These are phyloP conservation scores for Osmerus eperlanus DNA, from an alignment of 2,113 vertebrate genomes.

Conservation along the genomic window DNA sequence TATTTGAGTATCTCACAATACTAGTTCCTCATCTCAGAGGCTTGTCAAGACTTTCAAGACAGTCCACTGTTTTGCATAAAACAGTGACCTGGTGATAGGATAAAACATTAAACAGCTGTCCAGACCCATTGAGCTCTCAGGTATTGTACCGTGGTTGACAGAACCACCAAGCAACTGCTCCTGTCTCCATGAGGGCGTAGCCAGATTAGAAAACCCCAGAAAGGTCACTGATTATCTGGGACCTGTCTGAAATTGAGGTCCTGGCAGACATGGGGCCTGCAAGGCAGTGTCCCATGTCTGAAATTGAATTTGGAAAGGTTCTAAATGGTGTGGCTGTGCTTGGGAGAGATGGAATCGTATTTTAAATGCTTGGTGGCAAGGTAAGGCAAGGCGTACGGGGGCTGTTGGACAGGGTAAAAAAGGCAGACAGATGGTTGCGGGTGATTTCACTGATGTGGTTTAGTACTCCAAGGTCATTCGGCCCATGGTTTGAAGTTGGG, in stretches of 20 bases:
- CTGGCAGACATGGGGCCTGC: slow-evolving; percentile 4
- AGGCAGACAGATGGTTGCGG: slow-evolving; percentile 24
- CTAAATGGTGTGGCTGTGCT: slow-evolving; percentile 3
- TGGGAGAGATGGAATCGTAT: slow-evolving; percentile 22
- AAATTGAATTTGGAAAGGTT: slow-evolving; percentile 25
- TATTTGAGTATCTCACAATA: too few species aligned
- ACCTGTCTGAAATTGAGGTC: slow-evolving; percentile 27
- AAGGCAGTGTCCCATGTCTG: slow-evolving; percentile 18
- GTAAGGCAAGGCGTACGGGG: slow-evolving; percentile 2
- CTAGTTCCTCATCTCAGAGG: too few species aligned
- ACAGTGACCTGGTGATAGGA: background rate
- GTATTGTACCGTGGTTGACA: background rate
- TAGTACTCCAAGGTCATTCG: slow-evolving; percentile 34
- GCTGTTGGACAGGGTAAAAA: slow-evolving; percentile 16
- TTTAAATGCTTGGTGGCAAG: background rate
- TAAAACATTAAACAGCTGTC: slow-evolving; percentile 1
- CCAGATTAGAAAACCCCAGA: slow-evolving; percentile 26
- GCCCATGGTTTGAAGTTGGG: slow-evolving; percentile 7
- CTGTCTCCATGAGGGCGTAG: slow-evolving; percentile 1
- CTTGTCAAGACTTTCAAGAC: too few species aligned
- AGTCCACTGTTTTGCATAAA: background rate
- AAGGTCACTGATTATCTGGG: slow-evolving; percentile 34
- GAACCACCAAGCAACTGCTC: slow-evolving; percentile 23
- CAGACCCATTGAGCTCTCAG: slow-evolving; percentile 2
- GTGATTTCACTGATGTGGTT: slow-evolving; percentile 24